phyloP scores from a whole-genome alignment of 2,888 invertebrate genomes.

The Linnaemya tessellans region DNA sequence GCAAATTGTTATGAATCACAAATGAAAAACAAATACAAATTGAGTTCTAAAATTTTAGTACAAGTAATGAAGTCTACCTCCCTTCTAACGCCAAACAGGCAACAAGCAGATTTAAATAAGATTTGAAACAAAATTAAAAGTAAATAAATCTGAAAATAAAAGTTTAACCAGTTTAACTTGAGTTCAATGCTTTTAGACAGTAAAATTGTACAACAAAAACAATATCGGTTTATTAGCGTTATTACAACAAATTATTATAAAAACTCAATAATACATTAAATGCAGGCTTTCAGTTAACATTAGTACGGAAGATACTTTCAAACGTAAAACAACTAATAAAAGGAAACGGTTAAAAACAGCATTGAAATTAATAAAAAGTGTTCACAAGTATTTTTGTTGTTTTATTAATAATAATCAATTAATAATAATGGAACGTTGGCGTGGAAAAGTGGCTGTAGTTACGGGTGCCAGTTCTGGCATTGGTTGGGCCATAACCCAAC shows the following conservation, averaged over 20 bases:
- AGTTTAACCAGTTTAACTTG: conserved; percentile 71
- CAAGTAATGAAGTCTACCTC: background rate
- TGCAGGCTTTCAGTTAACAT: conserved; percentile 47
- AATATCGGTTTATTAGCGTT: conserved; percentile 29
- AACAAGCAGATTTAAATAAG: conserved; percentile 14
- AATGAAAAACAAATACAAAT: conserved; percentile 1
- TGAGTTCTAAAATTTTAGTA: conserved; percentile 47
- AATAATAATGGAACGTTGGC: conserved; percentile 78
- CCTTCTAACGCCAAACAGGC: conserved; percentile 4
- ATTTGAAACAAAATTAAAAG: conserved; percentile 37
- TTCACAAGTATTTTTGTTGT: background rate
- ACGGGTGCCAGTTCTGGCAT: conserved; percentile 86
- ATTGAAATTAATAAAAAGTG: conserved; percentile 30
- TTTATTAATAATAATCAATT: background rate
- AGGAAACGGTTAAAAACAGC: conserved; percentile 31
- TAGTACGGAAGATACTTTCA: conserved; percentile 67
- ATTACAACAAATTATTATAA: conserved; percentile 54
- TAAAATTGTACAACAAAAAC: conserved; percentile 51
- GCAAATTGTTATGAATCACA: conserved; percentile 31
- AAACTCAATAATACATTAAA: conserved; percentile 65
- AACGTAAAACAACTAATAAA: conserved; percentile 58
- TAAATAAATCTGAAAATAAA: conserved; percentile 52
- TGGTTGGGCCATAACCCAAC: conserved; percentile 83
- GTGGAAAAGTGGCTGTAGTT: conserved; percentile 84
- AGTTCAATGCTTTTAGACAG: conserved; percentile 71